These are phyloP conservation scores for Pocillopora damicornis DNA, from an alignment of 64 coral and sea anemone genomes.

Conservation along the genomic window DNA sequence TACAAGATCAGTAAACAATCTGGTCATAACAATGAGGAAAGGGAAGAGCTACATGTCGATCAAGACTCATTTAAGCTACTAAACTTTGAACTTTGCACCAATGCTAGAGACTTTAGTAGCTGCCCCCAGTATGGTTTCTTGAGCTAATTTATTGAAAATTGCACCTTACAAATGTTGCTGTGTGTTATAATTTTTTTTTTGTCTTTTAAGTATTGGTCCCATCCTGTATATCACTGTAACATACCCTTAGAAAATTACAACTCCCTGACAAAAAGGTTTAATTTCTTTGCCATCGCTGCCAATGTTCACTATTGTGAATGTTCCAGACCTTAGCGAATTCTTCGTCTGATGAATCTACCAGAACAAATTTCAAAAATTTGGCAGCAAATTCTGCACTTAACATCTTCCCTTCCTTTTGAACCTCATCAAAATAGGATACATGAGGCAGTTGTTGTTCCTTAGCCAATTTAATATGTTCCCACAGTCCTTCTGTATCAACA, in stretches of 20 bases:
- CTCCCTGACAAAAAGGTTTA: neutral
- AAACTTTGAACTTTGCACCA: no score
- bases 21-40: no score
- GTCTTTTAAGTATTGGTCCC: no score
- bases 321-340: conserved; percentile 67
- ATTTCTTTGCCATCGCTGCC: conserved; percentile 42
- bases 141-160: no score
- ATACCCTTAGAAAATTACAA: neutral
- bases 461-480: conserved; percentile 69
- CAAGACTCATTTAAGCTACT: no score
- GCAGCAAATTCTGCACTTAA: conserved; percentile 44
- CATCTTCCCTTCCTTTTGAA: conserved; percentile 60
- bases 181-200: no score
- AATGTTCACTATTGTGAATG: conserved; percentile 57
- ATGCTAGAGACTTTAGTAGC: no score
- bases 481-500: conserved; percentile 69
- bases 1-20: no score
- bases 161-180: no score
- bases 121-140: no score
- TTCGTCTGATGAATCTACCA: conserved; percentile 37
- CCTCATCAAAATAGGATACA: conserved; percentile 57
- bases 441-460: conserved; percentile 58
- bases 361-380: conserved; percentile 71
- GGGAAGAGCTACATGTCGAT: no score
- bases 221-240: no score